phyloP scores from a whole-genome alignment of 2,113 vertebrate species.

The Myanophis thanlyinensis region DNA sequence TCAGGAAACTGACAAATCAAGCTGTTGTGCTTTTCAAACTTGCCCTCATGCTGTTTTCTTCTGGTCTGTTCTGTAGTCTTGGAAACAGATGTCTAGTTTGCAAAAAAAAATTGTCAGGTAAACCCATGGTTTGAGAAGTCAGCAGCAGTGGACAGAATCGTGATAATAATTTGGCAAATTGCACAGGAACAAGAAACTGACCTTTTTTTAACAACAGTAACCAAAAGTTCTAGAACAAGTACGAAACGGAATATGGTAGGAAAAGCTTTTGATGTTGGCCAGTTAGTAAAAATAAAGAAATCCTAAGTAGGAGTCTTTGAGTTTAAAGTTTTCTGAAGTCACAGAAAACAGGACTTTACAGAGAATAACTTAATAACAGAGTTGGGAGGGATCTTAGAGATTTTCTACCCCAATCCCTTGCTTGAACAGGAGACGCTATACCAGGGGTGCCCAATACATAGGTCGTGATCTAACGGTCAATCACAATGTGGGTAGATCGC shows the following conservation, averaged over 20 bases:
- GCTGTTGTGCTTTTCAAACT: slow-evolving; percentile 39
- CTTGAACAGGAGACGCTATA: no score
- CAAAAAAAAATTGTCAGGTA: slow-evolving; percentile 25
- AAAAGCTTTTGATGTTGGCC: not conserved
- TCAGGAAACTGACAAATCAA: slow-evolving; percentile 23
- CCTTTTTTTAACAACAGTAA: not conserved
- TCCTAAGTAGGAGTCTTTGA: not conserved
- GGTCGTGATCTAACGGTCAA: no score
- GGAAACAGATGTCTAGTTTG: slow-evolving; percentile 32
- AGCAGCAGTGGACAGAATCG: not conserved
- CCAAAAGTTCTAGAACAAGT: not conserved
- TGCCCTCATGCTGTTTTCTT: slow-evolving; percentile 4
- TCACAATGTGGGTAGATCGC: no score
- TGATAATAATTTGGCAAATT: not conserved
- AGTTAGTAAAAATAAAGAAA: not conserved
- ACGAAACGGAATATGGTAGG: not conserved
- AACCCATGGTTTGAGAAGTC: slow-evolving; percentile 16
- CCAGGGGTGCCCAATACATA: no score
- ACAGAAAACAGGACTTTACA: not conserved
- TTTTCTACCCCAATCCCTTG: no score
- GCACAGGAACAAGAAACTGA: not conserved
- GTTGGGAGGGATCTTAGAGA: no score
- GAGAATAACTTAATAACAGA: not conserved
- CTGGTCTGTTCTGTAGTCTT: slow-evolving; percentile 32
- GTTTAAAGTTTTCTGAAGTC: not conserved